These are phyloP conservation scores for Halcyon chelicuti DNA, from an alignment of 2,797 vertebrate genomes.

Conservation along the genomic window DNA sequence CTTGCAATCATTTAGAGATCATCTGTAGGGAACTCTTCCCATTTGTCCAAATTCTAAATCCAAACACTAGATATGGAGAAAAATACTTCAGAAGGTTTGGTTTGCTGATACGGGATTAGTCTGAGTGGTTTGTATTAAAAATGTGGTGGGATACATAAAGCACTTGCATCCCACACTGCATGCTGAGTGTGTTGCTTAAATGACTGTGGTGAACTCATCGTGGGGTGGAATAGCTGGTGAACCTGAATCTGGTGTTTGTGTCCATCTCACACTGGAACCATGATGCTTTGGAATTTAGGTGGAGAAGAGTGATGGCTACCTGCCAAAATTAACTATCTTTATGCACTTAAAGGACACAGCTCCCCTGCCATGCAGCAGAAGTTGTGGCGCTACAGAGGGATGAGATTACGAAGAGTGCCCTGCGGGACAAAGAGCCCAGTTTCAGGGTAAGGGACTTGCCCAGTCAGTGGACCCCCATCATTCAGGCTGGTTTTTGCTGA, in stretches of 20 bases:
- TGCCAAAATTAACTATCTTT: constrained; percentile 43
- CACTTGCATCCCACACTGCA: neutral
- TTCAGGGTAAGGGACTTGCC: neutral
- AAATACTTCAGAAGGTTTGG: neutral
- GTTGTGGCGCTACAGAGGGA: neutral
- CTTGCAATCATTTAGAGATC: neutral
- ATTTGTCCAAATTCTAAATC: neutral
- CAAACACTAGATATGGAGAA: neutral
- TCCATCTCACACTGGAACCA: neutral
- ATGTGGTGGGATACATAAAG: neutral
- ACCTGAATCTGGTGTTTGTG: constrained; percentile 14
- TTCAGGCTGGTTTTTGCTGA: neutral
- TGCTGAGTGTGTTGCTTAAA: neutral
- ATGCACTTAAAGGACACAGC: neutral
- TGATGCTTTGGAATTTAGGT: neutral
- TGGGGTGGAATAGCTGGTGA: neutral
- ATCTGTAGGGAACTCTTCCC: neutral
- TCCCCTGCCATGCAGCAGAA: neutral
- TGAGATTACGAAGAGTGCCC: neutral
- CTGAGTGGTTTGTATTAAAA: neutral
- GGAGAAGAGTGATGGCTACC: neutral
- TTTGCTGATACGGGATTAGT: neutral
- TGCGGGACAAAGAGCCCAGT: neutral
- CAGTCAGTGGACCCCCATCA: neutral
- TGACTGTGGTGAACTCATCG: constrained; percentile 6